phyloP scores from a whole-genome alignment of 2,888 invertebrate species.

The Ornithoptera alexandrae region DNA sequence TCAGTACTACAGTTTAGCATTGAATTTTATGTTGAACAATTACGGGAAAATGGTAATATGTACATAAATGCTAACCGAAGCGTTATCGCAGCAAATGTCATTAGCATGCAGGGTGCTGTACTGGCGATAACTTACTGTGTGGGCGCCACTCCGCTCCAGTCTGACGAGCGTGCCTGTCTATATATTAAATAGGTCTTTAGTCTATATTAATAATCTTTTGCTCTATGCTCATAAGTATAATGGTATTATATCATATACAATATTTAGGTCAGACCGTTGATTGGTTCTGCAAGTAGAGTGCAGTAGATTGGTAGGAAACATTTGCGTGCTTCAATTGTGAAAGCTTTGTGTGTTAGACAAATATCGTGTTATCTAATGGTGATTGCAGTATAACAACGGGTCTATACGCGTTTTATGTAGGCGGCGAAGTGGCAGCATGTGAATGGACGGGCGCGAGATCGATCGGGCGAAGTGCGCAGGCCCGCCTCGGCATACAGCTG shows the following conservation, averaged over 20 bases:
- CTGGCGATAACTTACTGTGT: constrained; percentile 61
- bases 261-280: constrained; percentile 6
- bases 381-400: constrained; percentile 68
- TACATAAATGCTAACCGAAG: constrained; percentile 30
- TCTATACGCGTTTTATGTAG: constrained; percentile 62
- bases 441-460: constrained; percentile 70
- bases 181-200: constrained; percentile 29
- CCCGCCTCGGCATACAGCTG: constrained; percentile 63
- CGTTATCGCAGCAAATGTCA: constrained; percentile 58
- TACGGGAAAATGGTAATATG: constrained; percentile 31
- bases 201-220: constrained; percentile 14
- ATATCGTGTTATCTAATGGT: constrained; percentile 73
- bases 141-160: constrained; percentile 47
- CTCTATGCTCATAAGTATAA: not conserved
- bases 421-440: constrained; percentile 66
- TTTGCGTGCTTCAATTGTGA: constrained; percentile 60
- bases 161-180: constrained; percentile 27
- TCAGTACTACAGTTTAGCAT: constrained; percentile 1
- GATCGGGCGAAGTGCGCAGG: constrained; percentile 74
- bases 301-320: constrained; percentile 42
- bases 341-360: constrained; percentile 53
- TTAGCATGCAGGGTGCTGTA: constrained; percentile 65
- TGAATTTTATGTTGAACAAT: constrained; percentile 17
- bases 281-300: constrained; percentile 15
- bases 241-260: constrained; percentile 1